Conservation (phyloP, 2,888 invertebrate species). For the Flexamia atlantica region DNA sequence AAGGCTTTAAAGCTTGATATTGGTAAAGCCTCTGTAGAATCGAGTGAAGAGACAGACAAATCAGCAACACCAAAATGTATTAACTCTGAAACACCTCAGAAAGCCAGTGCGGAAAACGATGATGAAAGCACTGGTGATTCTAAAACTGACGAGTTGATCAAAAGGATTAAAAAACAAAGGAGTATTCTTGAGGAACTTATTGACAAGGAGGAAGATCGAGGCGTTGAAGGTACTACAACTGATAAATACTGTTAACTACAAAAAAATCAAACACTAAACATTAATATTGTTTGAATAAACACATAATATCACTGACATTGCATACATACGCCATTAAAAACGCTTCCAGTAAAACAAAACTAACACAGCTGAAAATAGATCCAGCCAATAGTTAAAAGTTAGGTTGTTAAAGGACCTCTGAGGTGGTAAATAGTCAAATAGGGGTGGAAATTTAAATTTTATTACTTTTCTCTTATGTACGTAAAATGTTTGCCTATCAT, state of each 20-base stretch:
- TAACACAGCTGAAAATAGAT: neutral
- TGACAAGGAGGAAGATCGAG: conserved; percentile 77
- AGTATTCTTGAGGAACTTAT: conserved; percentile 84
- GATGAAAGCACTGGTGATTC: conserved; percentile 75
- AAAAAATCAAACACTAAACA: neutral
- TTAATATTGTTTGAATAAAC: conserved; percentile 2
- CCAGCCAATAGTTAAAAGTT: too few relatives aligned
- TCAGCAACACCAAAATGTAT: conserved; percentile 59
- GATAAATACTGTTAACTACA: neutral
- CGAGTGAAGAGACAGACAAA: conserved; percentile 53
- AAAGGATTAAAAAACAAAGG: conserved; percentile 82
- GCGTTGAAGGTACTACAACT: conserved; percentile 58
- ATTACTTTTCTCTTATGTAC: too few relatives aligned
- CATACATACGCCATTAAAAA: conserved; percentile 11
- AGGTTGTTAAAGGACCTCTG: too few relatives aligned
- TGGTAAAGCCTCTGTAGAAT: conserved; percentile 66
- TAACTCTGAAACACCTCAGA: conserved; percentile 69
- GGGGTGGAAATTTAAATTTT: too few relatives aligned
- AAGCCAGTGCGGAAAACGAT: conserved; percentile 67
- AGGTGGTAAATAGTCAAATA: too few relatives aligned
- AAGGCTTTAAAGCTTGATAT: conserved; percentile 31
- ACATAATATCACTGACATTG: conserved; percentile 29
- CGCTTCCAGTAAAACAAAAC: conserved; percentile 11
- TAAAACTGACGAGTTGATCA: conserved; percentile 79
- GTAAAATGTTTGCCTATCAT: too few relatives aligned